Base-by-base conservation (phyloP, 2,113 vertebrate genomes). In the Heloderma charlesbogerti region DNA sequence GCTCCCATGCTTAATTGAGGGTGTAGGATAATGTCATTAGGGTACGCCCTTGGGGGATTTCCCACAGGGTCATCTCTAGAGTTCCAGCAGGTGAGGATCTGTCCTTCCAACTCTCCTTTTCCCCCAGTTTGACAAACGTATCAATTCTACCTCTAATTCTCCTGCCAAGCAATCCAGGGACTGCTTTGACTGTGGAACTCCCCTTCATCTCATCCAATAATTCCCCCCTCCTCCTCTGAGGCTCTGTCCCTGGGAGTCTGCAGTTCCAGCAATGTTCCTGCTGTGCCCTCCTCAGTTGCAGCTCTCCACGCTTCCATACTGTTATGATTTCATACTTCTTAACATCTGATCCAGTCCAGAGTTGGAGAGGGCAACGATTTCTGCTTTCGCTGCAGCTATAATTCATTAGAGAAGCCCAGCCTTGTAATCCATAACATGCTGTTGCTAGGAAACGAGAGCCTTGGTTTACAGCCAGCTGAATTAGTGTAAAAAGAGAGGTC, bases 401-500 rank as follows among this genome's bases (percentile, higher is more conserved):
- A 40, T 71, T 86, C 37, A 81, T 92, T 92, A 89, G 51, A 79
- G 66, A 66, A 86, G 48, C 9, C 7, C 34, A 86, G 77, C 9
- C 40, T 92, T 40, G n/a, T 72, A 37, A 92, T 81, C 48, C 75
- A 72, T 89, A 86, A 60, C 82, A 72, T 86, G 66, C 31, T 48
- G 40, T 86, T 89, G 82, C 87, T 92, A 86, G 87, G 87, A 57
- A 60, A 88, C 81, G 27, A 69, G 81, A 79, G 29, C 37, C 40
- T 60, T 81, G 67, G 66, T 87, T 27, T 87, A 81, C 25, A 72
- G 48, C 20, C 60, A 79, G 22, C 31, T 60, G n/a, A 91, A 77
- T 85, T 91, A 69, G 15, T 88, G 66, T 48, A 43, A 13, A 45
- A 54, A 75, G 51, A 74, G 40, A 80, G 66, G 82, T 79, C 25